These are phyloP conservation scores for Sicus ferrugineus DNA, from an alignment of 2,888 invertebrate genomes.

Conservation along the genomic window DNA sequence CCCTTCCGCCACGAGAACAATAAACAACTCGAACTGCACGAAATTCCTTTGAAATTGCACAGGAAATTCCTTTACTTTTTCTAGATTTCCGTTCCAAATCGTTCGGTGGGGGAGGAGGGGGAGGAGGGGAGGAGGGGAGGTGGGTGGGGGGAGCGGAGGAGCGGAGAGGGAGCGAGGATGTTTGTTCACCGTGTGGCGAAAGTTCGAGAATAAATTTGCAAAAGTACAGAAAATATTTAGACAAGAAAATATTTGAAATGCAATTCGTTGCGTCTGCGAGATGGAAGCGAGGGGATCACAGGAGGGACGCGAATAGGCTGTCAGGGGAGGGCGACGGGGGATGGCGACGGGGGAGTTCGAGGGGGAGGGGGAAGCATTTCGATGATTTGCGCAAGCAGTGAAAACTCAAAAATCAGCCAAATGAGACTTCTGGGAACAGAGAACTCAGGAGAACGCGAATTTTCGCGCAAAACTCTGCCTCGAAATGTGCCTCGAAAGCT, in stretches of 20 bases:
- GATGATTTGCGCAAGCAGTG: background rate
- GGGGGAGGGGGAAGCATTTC: too few relatives aligned
- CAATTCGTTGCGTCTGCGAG: background rate
- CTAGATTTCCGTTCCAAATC: too few relatives aligned
- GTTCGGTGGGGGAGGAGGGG: background rate
- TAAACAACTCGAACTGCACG: constrained; percentile 5
- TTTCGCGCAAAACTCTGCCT: too few relatives aligned
- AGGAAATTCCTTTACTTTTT: background rate
- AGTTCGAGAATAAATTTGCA: background rate
- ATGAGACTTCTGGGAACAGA: background rate
- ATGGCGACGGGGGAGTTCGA: too few relatives aligned
- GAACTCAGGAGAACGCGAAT: background rate
- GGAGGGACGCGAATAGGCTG: background rate
- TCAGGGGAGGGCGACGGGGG: too few relatives aligned
- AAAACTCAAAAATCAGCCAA: background rate
- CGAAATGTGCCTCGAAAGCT: too few relatives aligned
- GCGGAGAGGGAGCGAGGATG: background rate
- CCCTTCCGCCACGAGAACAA: background rate
- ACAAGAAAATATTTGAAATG: background rate
- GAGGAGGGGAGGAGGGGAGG: background rate
- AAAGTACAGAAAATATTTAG: background rate
- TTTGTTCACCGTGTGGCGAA: too few relatives aligned
- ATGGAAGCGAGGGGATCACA: background rate
- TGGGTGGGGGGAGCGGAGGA: background rate
- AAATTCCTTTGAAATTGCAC: background rate